These are phyloP conservation scores for Muschampia plurimacula DNA, from an alignment of 2,888 invertebrate genomes.

Conservation along the genomic window DNA sequence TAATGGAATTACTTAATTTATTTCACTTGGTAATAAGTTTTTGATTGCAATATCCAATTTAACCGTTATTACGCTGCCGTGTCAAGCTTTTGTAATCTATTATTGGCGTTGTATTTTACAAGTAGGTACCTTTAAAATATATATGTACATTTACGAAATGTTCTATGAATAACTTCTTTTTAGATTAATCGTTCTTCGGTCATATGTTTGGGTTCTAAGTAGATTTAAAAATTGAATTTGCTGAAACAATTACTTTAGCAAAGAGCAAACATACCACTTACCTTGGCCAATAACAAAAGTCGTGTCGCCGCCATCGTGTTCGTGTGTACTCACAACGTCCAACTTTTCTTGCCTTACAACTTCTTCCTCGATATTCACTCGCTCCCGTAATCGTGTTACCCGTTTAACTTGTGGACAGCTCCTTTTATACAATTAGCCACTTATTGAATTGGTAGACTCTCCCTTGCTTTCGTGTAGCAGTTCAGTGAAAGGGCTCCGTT, in stretches of 20 bases:
- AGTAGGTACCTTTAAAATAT: not conserved
- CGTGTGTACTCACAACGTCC: conserved; percentile 40
- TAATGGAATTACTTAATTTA: conserved; percentile 17
- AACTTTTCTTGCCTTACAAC: conserved; percentile 56
- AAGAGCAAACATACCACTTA: conserved; percentile 34
- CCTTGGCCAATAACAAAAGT: conserved; percentile 32
- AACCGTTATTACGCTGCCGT: conserved; percentile 2
- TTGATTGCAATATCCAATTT: conserved; percentile 5
- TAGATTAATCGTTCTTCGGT: conserved; percentile 2
- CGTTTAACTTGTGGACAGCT: conserved; percentile 76
- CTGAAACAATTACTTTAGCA: conserved; percentile 23
- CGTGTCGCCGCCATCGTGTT: conserved; percentile 24
- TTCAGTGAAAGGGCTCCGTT: conserved; percentile 48
- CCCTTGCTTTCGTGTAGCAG: conserved; percentile 47
- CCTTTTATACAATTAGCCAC: conserved; percentile 73
- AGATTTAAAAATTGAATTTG: conserved; percentile 26
- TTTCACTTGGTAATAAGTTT: conserved; percentile 11
- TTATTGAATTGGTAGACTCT: conserved; percentile 65
- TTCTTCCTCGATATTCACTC: conserved; percentile 70
- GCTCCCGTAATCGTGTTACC: conserved; percentile 71
- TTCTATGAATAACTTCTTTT: not conserved
- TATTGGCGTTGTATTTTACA: not conserved
- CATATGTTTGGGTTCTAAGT: conserved; percentile 11
- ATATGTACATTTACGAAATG: not conserved
- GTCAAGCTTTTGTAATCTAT: not conserved